Conservation (phyloP, 2,888 invertebrate genomes). For the Aricia artaxerxes region DNA sequence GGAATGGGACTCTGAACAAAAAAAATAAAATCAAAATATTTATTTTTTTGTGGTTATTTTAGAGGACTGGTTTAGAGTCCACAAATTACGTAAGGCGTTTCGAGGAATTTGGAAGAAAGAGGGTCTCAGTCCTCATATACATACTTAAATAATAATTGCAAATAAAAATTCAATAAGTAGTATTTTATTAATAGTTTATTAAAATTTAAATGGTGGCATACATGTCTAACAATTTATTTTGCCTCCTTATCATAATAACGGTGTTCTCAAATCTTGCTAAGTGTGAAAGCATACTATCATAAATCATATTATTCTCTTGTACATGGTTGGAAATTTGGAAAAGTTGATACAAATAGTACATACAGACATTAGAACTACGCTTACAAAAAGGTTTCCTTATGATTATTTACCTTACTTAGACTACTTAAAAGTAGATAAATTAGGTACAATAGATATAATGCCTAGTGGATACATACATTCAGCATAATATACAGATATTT, state of each 20-base stretch:
- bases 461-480: slow-evolving; percentile 1
- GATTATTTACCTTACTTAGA: slow-evolving; percentile 6
- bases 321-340: background rate
- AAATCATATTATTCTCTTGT: background rate
- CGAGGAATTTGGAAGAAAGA: too few relatives aligned
- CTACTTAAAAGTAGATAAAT: slow-evolving; percentile 14
- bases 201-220: slow-evolving; percentile 8
- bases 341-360: background rate
- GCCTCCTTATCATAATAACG: background rate
- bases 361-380: background rate
- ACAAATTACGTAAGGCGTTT: too few relatives aligned
- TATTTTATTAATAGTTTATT: slow-evolving; percentile 19
- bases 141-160: background rate
- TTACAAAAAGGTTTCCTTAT: slow-evolving; percentile 19
- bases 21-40: too few relatives aligned
- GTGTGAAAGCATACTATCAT: background rate
- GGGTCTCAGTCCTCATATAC: too few relatives aligned
- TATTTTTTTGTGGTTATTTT: too few relatives aligned
- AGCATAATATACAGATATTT: slow-evolving; percentile 15
- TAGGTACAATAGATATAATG: background rate
- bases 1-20: too few relatives aligned
- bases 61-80: too few relatives aligned
- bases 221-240: slow-evolving; percentile 6
- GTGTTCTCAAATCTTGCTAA: background rate
- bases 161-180: background rate